Evolutionary conservation across 2,888 invertebrate genomes (phyloP).

Genomic region (Euphydryas editha): DNA sequence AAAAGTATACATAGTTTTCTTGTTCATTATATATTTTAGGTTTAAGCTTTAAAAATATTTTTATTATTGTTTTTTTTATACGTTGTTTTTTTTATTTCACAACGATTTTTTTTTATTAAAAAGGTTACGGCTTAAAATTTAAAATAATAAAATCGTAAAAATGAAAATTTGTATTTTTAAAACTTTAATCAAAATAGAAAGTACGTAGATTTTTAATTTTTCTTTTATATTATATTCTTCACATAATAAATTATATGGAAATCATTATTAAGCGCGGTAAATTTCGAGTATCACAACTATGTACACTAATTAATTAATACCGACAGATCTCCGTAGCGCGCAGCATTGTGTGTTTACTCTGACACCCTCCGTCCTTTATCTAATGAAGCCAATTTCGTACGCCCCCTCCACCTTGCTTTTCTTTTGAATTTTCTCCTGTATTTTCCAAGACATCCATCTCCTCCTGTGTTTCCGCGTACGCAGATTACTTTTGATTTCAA

Average conservation of each 20-base stretch:
- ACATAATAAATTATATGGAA: background rate
- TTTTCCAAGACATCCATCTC: conserved; percentile 80
- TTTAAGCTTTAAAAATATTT: too few species aligned
- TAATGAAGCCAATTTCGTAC: conserved; percentile 82
- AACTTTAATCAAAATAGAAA: too few species aligned
- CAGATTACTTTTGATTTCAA: conserved; percentile 80
- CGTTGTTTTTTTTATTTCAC: too few species aligned
- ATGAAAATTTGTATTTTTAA: too few species aligned
- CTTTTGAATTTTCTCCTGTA: conserved; percentile 79
- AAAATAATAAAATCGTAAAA: too few species aligned
- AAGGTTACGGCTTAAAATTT: too few species aligned
- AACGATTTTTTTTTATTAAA: too few species aligned
- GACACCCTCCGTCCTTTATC: conserved; percentile 64
- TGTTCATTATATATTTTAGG: too few species aligned
- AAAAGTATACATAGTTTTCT: too few species aligned
- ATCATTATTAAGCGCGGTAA: background rate
- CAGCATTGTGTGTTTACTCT: conserved; percentile 41
- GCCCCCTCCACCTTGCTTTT: conserved; percentile 74
- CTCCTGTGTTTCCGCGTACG: conserved; percentile 71
- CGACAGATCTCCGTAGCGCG: conserved; percentile 12
- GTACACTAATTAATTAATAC: conserved; percentile 28
- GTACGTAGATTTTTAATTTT: too few species aligned
- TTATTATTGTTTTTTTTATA: too few species aligned
- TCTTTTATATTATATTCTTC: too few species aligned
- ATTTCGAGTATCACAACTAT: conserved; percentile 8